Evolutionary conservation across 30 jellyfish, hydroid and myxozoan genomes (phyloP).

Genomic region (Sanderia malayensis): DNA sequence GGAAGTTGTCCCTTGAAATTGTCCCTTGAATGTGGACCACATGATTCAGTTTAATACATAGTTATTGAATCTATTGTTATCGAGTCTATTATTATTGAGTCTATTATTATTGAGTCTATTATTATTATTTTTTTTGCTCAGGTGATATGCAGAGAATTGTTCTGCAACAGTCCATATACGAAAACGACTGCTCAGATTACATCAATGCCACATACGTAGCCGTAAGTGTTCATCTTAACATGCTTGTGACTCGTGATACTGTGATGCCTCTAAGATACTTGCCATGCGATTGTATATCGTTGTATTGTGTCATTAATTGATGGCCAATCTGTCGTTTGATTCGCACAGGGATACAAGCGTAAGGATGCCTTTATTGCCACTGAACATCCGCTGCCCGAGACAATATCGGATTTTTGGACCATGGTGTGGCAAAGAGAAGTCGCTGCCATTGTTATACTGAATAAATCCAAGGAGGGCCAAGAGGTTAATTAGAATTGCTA

Average conservation of each 20-base stretch:
- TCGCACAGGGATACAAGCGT: slow-evolving; percentile 74
- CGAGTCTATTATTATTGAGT: no score
- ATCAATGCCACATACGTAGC: slow-evolving; percentile 80
- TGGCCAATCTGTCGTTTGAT: not conserved
- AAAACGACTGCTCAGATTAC: slow-evolving; percentile 66
- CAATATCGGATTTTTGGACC: slow-evolving; percentile 82
- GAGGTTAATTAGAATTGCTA: no score
- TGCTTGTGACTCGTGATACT: no score
- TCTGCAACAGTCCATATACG: slow-evolving; percentile 62
- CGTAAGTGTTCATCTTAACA: slow-evolving; percentile 73
- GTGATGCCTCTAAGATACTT: no score
- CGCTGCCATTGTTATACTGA: slow-evolving; percentile 69
- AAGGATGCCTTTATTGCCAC: slow-evolving; percentile 86
- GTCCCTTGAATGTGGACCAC: no score
- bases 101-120: not conserved
- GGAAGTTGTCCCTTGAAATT: no score
- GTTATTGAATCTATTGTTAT: no score
- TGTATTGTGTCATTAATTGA: no score
- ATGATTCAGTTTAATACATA: no score
- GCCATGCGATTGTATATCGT: no score
- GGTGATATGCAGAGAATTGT: slow-evolving; percentile 76
- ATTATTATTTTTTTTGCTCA: slow-evolving; percentile 11
- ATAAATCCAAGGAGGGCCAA: slow-evolving; percentile 26
- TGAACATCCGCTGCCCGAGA: slow-evolving; percentile 75
- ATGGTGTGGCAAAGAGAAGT: slow-evolving; percentile 67